These are phyloP conservation scores for Netta rufina DNA, from an alignment of 2,797 vertebrate genomes.

Conservation along the genomic window DNA sequence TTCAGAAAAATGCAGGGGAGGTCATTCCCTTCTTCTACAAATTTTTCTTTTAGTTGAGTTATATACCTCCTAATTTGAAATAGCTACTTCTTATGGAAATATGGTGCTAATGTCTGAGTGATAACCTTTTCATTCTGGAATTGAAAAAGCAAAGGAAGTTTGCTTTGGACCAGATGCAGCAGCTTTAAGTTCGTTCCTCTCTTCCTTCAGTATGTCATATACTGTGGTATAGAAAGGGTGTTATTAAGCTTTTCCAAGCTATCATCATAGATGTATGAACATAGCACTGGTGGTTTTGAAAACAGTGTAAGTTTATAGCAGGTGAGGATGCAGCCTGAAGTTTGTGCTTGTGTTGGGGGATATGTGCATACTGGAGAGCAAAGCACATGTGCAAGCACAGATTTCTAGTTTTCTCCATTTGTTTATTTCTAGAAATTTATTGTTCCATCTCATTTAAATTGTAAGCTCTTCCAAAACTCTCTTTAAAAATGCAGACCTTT, in stretches of 20 bases:
- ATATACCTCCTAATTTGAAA: background rate
- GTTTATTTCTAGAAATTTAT: slow-evolving; percentile 12
- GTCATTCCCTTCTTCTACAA: background rate
- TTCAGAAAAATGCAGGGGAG: background rate
- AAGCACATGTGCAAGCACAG: fast-evolving
- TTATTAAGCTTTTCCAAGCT: background rate
- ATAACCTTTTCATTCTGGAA: background rate
- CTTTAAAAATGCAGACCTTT: background rate
- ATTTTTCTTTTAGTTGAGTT: background rate
- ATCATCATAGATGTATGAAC: background rate
- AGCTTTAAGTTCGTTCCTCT: background rate
- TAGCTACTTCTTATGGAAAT: background rate
- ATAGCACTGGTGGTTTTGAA: fast-evolving
- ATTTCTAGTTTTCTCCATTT: background rate
- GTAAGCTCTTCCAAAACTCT: background rate
- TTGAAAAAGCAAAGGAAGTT: background rate
- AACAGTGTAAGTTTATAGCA: background rate
- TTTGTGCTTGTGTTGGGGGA: background rate
- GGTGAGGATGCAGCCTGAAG: background rate
- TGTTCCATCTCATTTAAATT: background rate
- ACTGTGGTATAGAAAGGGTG: background rate
- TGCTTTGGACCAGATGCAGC: background rate
- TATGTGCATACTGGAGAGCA: background rate
- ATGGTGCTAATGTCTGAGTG: background rate
- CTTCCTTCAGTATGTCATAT: background rate